A percentile compares a stretch with the other conserved stretches of the same genome.
Conservation (phyloP, 2,113 vertebrate species). For the Fregata magnificens region DNA sequence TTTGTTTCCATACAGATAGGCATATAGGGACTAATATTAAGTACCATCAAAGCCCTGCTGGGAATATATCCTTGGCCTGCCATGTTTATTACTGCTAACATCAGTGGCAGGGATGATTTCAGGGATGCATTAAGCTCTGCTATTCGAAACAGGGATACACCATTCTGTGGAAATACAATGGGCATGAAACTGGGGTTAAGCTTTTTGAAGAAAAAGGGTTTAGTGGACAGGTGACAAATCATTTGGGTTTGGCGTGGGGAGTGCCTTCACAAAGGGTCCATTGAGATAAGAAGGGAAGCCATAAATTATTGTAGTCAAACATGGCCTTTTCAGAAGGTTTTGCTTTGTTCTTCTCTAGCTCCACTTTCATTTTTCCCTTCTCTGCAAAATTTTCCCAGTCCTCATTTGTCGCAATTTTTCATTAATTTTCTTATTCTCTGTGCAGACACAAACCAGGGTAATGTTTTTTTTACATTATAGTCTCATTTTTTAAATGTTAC, state of each 20-base stretch:
- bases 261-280: not conserved
- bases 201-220: not conserved
- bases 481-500: conserved; percentile 8
- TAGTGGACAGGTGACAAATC: not conserved
- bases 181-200: not conserved
- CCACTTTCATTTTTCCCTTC: not conserved
- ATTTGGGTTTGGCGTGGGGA: not conserved
- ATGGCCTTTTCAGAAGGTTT: not conserved
- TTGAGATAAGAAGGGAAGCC: not conserved
- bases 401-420: not conserved
- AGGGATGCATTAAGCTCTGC: not conserved
- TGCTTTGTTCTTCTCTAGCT: not conserved
- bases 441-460: not conserved
- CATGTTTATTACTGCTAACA: not conserved
- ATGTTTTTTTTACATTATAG: conserved; percentile 6
- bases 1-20: not conserved
- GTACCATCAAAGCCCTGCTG: not conserved
- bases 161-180: not conserved
- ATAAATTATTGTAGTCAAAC: not conserved
- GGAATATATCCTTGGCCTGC: not conserved
- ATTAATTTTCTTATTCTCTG: conserved; percentile 1
- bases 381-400: not conserved
- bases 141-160: not conserved
- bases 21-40: not conserved
- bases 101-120: not conserved